Base-by-base conservation (phyloP, 2,888 invertebrate genomes). In the Rhodophaea formosa region DNA sequence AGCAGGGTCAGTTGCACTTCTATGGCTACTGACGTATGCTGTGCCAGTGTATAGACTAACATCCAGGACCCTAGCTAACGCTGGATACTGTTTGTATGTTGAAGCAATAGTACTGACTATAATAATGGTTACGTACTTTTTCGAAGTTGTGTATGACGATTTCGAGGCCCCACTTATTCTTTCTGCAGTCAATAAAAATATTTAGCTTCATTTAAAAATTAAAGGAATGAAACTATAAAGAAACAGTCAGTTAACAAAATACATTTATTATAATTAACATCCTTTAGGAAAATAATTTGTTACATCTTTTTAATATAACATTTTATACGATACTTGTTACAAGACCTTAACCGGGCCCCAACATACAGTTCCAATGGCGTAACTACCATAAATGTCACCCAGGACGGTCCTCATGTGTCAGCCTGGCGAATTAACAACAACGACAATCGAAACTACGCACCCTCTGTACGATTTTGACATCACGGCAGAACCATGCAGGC, bases 51-150 rank as follows among this genome's bases (percentile, higher is more conserved):
- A 88, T 52, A 92, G 93, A 55, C 93, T 93, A 47, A 88, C 94
- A 5, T 97, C 97, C 0, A 93, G 99, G 70, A 93, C 97, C 55
- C 88, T 97, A 65, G 96, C 96, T 1, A 99, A 98, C 84, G 82
- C 95, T 10, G 94, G 96, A 0, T 99, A 97, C 77, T 94, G 95
- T 58, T 75, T 94, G 14, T 97, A 96, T 94, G 92, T 96, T 67
- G 90, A 96, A 59, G 93, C 95, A 53, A 82, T 95, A 29, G 88
- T 94, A n/a, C 77, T 93, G 1, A 90, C 92, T 15, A 77, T 94
- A 64, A 74, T 93, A 0, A 84, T 88, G 32, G 70, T 93, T 17
- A 92, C 93, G 72, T 92, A 93, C 76, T 69, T 92, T n/a, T 72
- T 92, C 56, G 94, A 95, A 79, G 72, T 92, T 35, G 67, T 92